Percentiles rank a stretch among this genome's conserved stretches.
phyloP scores from a whole-genome alignment of 2,113 vertebrate species.

The Coregonus clupeaformis region DNA sequence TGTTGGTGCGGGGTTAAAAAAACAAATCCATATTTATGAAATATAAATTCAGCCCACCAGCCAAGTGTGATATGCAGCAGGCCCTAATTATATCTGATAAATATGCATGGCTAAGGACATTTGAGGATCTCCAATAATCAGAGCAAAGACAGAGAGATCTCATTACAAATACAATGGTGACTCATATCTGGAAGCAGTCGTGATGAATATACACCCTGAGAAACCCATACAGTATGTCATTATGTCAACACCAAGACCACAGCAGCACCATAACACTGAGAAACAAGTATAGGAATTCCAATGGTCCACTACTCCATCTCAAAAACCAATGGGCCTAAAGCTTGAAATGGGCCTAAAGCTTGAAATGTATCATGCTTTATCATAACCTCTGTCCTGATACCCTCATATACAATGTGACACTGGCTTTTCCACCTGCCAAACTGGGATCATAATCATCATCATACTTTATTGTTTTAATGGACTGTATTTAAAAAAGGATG shows the following conservation, averaged over 20 bases:
- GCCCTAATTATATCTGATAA: constrained; percentile 52
- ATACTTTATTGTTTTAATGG: constrained; percentile 4
- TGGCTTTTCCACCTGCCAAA: neutral
- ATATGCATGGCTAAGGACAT: constrained; percentile 38
- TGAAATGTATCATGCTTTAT: neutral
- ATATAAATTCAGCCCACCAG: constrained; percentile 33
- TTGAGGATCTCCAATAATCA: constrained; percentile 19
- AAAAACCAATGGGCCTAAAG: neutral
- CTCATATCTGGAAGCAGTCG: neutral
- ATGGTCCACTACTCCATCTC: too few relatives aligned
- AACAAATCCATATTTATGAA: constrained; percentile 46
- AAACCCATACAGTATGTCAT: neutral
- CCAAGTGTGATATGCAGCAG: constrained; percentile 30
- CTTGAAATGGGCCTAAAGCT: too few relatives aligned
- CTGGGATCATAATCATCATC: neutral
- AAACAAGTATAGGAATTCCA: neutral
- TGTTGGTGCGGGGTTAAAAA: constrained; percentile 21
- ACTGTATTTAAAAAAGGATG: neutral
- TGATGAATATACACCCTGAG: neutral
- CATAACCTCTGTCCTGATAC: neutral
- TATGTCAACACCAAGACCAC: neutral
- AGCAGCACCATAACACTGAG: neutral
- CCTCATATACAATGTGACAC: neutral
- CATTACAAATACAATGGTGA: neutral
- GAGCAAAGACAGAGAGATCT: neutral